Evolutionary conservation across 2,113 vertebrate genomes (phyloP).

Genomic region (Crotalus viridis): DNA sequence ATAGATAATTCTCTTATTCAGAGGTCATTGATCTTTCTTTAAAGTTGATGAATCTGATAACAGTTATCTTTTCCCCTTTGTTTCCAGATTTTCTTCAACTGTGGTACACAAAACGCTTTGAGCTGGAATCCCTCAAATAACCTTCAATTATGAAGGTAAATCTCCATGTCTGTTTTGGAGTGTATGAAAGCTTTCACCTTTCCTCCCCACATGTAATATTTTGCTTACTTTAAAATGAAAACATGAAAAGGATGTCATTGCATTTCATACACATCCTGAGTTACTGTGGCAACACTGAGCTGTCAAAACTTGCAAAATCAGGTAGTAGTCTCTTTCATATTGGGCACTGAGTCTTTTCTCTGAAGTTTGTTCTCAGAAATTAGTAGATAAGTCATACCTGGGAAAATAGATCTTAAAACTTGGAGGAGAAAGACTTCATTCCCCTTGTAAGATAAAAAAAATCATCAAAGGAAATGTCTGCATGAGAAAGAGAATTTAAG

Average conservation of each 20-base stretch:
- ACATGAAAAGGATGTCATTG: neutral
- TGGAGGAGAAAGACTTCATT: neutral
- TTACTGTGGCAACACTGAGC: neutral
- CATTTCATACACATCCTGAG: neutral
- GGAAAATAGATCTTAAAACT: neutral
- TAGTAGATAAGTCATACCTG: neutral
- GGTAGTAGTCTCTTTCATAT: neutral
- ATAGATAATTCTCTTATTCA: neutral
- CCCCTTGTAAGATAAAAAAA: neutral
- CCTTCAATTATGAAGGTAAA: constrained; percentile 93
- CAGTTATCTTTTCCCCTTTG: constrained; percentile 7
- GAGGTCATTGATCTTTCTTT: neutral
- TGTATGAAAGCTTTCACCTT: neutral
- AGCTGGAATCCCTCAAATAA: constrained; percentile 92
- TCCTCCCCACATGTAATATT: neutral
- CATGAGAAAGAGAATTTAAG: constrained; percentile 12
- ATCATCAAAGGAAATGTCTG: constrained; percentile 36
- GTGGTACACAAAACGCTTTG: constrained; percentile 64
- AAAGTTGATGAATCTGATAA: neutral
- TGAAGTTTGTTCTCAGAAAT: neutral
- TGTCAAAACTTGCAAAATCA: neutral
- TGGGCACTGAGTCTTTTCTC: neutral
- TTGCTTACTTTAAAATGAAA: constrained; percentile 1
- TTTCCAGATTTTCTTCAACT: constrained; percentile 55
- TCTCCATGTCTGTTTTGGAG: constrained; percentile 10